These are phyloP conservation scores for Caenorhabditis uteleia DNA, from an alignment of 2,888 invertebrate genomes.

Conservation along the genomic window DNA sequence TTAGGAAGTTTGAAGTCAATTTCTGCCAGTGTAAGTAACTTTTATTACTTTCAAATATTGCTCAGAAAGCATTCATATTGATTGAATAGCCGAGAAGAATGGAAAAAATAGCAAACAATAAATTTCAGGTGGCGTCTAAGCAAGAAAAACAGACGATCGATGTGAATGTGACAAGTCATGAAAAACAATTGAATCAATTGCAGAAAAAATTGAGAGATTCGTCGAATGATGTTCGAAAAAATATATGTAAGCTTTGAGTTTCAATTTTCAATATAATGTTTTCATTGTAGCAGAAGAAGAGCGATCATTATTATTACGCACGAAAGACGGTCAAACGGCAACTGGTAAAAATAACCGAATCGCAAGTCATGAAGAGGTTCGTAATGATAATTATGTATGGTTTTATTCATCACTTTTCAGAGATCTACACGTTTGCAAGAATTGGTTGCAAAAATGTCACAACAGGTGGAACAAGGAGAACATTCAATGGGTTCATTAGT, in stretches of 20 bases:
- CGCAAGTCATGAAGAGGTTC: constrained; percentile 18
- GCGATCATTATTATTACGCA: constrained; percentile 9
- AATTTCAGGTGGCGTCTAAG: constrained; percentile 8
- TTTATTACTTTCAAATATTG: too few species aligned
- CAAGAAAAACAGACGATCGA: constrained; percentile 13
- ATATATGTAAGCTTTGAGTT: constrained; percentile 11
- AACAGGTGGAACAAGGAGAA: constrained; percentile 50
- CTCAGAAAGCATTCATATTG: too few species aligned
- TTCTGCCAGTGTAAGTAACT: too few species aligned
- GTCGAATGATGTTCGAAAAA: constrained; percentile 18
- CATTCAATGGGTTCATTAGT: constrained; percentile 82
- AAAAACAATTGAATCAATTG: constrained; percentile 28
- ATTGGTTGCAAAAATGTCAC: constrained; percentile 53
- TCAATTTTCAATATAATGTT: not conserved
- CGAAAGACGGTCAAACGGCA: constrained; percentile 7
- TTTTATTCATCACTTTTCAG: constrained; percentile 7
- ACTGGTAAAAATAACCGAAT: constrained; percentile 8
- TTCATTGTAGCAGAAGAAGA: constrained; percentile 19
- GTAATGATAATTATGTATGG: not conserved
- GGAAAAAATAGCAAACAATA: too few species aligned
- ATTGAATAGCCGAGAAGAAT: too few species aligned
- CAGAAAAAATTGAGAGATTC: constrained; percentile 23
- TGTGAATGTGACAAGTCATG: constrained; percentile 23
- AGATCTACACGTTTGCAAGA: constrained; percentile 32
- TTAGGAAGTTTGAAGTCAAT: constrained; percentile 8